phyloP scores from a whole-genome alignment of 2,888 invertebrate species.

The Brassicogethes aeneus region DNA sequence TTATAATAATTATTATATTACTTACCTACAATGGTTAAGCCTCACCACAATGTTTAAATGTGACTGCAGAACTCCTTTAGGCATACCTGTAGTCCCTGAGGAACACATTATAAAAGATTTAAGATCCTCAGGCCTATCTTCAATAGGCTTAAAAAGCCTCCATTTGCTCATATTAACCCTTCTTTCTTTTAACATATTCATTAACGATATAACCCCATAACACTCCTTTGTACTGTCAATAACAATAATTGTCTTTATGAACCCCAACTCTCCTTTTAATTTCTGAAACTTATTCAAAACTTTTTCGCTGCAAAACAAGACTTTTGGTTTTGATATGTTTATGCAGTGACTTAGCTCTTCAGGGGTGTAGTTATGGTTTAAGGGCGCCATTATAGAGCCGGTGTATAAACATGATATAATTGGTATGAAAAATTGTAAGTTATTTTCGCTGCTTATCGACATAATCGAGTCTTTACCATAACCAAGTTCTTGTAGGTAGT shows the following conservation, averaged over 20 bases:
- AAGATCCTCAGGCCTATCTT: constrained; percentile 17
- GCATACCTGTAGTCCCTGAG: constrained; percentile 61
- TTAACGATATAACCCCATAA: constrained; percentile 10
- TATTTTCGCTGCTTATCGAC: constrained; percentile 27
- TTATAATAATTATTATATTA: too few relatives aligned
- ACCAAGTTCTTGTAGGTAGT: constrained; percentile 19
- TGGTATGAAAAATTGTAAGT: constrained; percentile 24
- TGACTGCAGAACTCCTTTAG: constrained; percentile 57
- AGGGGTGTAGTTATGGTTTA: constrained; percentile 25
- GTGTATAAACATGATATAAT: constrained; percentile 23
- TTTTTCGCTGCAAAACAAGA: constrained; percentile 53
- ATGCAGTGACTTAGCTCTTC: constrained; percentile 43
- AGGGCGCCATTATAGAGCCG: constrained; percentile 22
- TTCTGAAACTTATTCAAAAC: constrained; percentile 47
- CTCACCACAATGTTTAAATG: constrained; percentile 42
- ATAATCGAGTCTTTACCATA: constrained; percentile 21
- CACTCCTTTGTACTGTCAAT: constrained; percentile 35
- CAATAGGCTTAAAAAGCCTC: constrained; percentile 11
- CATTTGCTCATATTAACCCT: neutral
- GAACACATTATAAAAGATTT: constrained; percentile 45
- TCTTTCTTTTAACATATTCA: constrained; percentile 8
- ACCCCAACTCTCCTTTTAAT: constrained; percentile 31
- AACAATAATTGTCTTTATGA: constrained; percentile 46
- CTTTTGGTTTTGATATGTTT: constrained; percentile 55
- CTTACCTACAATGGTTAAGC: neutral